A percentile compares a stretch with the other conserved stretches of the same genome.
Conservation (phyloP, 2,113 vertebrate species). For the Murina feae region DNA sequence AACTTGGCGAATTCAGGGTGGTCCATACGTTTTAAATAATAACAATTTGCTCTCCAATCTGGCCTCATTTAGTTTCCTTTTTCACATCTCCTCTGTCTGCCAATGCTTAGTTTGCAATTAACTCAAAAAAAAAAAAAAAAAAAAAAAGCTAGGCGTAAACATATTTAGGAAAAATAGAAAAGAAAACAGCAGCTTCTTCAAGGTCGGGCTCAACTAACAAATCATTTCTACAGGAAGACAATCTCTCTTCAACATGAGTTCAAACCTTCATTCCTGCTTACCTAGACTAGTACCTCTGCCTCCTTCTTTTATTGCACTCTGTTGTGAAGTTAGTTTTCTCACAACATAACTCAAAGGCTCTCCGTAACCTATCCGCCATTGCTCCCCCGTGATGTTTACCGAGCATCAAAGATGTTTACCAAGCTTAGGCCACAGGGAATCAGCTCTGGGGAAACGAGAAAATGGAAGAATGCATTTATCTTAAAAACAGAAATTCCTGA, state of each 20-base stretch:
- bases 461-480: background rate
- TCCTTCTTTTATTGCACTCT: background rate
- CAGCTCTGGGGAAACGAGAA: background rate
- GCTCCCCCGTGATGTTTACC: background rate
- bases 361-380: background rate
- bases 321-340: background rate
- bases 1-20: background rate
- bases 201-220: background rate
- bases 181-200: background rate
- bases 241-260: background rate
- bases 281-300: background rate
- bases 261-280: background rate
- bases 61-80: slow-evolving; percentile 30
- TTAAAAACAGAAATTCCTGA: background rate
- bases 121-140: background rate
- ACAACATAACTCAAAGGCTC: background rate
- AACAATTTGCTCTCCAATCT: slow-evolving; percentile 53
- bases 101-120: slow-evolving; percentile 23
- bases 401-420: background rate
- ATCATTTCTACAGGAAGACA: background rate
- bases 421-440: background rate
- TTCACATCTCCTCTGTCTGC: background rate
- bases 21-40: slow-evolving; percentile 53
- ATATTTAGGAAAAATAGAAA: background rate
- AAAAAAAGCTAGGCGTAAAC: background rate